phyloP scores from a whole-genome alignment of 2,113 vertebrate species.

The Mirza zaza region DNA sequence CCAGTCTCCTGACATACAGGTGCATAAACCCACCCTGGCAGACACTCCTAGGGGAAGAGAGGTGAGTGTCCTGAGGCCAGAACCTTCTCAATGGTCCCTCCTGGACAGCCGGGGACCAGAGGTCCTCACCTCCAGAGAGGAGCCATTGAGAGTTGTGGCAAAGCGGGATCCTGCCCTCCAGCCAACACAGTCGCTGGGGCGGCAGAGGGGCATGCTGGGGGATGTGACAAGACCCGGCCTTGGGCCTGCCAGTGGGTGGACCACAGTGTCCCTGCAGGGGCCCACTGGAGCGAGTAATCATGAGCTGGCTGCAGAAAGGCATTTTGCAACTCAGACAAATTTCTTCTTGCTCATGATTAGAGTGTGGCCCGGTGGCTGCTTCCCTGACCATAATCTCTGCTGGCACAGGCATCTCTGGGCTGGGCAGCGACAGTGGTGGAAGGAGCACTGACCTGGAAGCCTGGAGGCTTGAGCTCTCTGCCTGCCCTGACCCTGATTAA shows the following conservation, averaged over 20 bases:
- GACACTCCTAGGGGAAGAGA: background rate
- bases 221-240: background rate
- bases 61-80: background rate
- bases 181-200: background rate
- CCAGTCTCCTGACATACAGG: no score
- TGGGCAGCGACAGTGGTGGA: background rate
- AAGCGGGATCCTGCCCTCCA: background rate
- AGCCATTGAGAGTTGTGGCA: background rate
- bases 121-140: background rate
- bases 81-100: background rate
- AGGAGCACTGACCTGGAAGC: constrained; percentile 38
- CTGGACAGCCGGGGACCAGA: background rate
- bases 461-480: background rate
- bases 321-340: constrained; percentile 69
- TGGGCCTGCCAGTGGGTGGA: background rate
- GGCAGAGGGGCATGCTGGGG: background rate
- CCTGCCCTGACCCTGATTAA: background rate
- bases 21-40: background rate
- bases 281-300: constrained; percentile 9
- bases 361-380: constrained; percentile 61
- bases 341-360: constrained; percentile 61
- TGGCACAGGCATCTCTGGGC: constrained; percentile 45
- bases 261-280: background rate
- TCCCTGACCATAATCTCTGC: constrained; percentile 66
- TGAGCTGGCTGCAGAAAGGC: constrained; percentile 51